phyloP scores from a whole-genome alignment of 2,888 invertebrate genomes.

The Helleia helle region DNA sequence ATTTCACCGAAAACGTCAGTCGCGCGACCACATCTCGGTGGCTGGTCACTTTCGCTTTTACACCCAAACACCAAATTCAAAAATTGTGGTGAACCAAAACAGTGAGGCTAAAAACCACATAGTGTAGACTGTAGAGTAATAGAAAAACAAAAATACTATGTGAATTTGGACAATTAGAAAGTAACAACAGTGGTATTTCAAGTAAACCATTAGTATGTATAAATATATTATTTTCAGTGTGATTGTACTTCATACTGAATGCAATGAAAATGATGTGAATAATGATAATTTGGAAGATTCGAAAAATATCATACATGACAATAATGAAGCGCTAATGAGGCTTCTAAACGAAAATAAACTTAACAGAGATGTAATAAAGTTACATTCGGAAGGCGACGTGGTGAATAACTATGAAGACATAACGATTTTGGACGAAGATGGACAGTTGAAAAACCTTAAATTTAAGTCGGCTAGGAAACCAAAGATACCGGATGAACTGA shows the following conservation, averaged over 20 bases:
- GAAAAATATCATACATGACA: constrained; percentile 35
- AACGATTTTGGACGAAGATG: constrained; percentile 46
- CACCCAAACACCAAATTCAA: constrained; percentile 4
- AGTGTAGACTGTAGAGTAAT: neutral
- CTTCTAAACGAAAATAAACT: constrained; percentile 38
- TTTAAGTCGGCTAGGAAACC: constrained; percentile 37
- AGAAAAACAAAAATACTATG: neutral
- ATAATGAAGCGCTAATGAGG: constrained; percentile 30
- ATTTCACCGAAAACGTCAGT: constrained; percentile 53
- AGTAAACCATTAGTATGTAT: neutral
- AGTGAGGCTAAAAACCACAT: neutral
- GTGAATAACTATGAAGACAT: constrained; percentile 56
- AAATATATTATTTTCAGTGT: neutral
- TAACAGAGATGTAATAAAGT: constrained; percentile 33
- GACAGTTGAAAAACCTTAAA: constrained; percentile 50
- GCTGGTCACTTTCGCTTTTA: constrained; percentile 43
- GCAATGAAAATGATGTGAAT: constrained; percentile 28
- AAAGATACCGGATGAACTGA: constrained; percentile 27
- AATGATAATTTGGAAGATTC: constrained; percentile 36
- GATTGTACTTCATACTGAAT: neutral
- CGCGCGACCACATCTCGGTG: constrained; percentile 40
- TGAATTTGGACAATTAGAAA: neutral
- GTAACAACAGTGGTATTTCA: no score
- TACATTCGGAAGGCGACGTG: constrained; percentile 21
- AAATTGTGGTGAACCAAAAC: constrained; percentile 7